Base-by-base conservation (phyloP, 2,797 vertebrate genomes). In the Gymnocypris eckloni region DNA sequence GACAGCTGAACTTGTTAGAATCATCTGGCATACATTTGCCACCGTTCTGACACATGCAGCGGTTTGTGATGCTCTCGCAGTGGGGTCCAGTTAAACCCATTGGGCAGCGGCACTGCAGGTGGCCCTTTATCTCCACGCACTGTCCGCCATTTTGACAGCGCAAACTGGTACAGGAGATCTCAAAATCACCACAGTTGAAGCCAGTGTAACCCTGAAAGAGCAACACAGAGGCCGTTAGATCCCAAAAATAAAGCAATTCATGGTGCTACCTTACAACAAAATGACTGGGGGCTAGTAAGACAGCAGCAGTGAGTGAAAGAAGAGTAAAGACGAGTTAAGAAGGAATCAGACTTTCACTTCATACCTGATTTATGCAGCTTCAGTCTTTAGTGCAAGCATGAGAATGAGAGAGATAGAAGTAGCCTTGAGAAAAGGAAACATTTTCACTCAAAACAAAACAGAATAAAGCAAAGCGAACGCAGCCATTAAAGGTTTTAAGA, bases 31-130 rank as follows among this genome's bases (percentile, higher is more conserved):
- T 54, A 90, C 98, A 99, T 91, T 90, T 95, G n/a, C 97, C 98
- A 6, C 97, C 96, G 0, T 99, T 97, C 78, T 93, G 94, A 93
- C 98, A 99, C 37, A 89, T 88, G 89, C 98, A 99, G 59, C 3
- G 64, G 15, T 90, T 93, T 0, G 82, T 89, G 0, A 82, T 82
- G 50, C 87, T 92, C 90, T 96, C 96, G 66, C 97, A 97, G 72
- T 87, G 93, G 0, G 90, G 79, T 3, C 98, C 98, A 6, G 89
- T 92, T 89, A 95, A 96, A 79, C 96, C 96, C 0, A 76, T 78
- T 52, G 79, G 94, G 87, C 97, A 98, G 82, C 91, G 92, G 91
- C 97, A 98, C 81, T 93, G 93, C 1, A 90, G 87, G 0, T 90
- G 95, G 6, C 96, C 95, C 0, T 82, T 91, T 0, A 93, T 90